A percentile compares a stretch with the other conserved stretches of the same genome.
Evolutionary conservation across 2,888 invertebrate genomes (phyloP).

Genomic region (Bibio marci): DNA sequence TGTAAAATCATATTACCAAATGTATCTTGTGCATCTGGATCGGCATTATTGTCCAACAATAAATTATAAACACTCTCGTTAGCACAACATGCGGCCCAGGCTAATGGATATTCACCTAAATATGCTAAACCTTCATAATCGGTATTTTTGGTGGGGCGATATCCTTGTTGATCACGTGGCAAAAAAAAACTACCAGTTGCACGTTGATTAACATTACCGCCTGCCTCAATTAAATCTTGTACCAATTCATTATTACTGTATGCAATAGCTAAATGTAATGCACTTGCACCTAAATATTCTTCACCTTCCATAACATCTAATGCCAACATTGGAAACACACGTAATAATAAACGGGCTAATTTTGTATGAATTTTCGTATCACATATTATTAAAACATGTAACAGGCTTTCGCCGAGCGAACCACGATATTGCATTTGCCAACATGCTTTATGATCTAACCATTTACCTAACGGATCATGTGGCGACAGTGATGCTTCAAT

Average conservation of each 20-base stretch:
- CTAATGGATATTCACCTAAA: constrained; percentile 89
- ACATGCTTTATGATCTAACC: constrained; percentile 84
- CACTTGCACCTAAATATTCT: constrained; percentile 90
- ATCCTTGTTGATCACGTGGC: constrained; percentile 81
- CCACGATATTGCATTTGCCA: constrained; percentile 97
- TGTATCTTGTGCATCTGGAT: constrained; percentile 90
- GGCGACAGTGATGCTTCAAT: constrained; percentile 72
- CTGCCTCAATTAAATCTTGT: constrained; percentile 80
- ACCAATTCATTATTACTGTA: constrained; percentile 92
- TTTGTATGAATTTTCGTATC: constrained; percentile 58
- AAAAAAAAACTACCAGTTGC: constrained; percentile 95
- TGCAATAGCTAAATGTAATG: constrained; percentile 89
- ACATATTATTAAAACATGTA: constrained; percentile 90
- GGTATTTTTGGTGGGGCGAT: constrained; percentile 59
- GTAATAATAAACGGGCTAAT: constrained; percentile 74
- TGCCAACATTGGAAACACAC: constrained; percentile 79
- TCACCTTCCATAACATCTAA: constrained; percentile 94
- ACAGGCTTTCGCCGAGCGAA: constrained; percentile 81
- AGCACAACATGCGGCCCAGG: constrained; percentile 95
- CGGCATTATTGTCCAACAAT: constrained; percentile 76
- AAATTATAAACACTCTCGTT: constrained; percentile 96
- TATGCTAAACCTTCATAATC: constrained; percentile 96
- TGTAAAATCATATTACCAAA: constrained; percentile 99
- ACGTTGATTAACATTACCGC: constrained; percentile 80
- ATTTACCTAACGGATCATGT: constrained; percentile 74